phyloP scores from a whole-genome alignment of 2,888 invertebrate genomes.

The Eristalinus sepulchralis region DNA sequence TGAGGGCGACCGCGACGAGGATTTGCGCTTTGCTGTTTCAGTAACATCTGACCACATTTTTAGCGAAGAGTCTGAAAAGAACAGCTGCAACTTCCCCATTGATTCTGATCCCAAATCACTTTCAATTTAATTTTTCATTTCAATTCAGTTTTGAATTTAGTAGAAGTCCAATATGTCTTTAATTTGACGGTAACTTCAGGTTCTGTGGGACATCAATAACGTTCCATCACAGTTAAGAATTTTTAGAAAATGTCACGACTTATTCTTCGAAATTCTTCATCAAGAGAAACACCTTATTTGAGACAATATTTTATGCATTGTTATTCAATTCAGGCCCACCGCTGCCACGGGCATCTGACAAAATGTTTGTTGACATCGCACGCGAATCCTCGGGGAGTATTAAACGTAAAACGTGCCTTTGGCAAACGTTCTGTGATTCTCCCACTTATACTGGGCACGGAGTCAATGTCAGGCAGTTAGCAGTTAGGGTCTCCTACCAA shows the following conservation, averaged over 20 bases:
- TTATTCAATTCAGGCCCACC: background rate
- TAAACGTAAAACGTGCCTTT: constrained; percentile 42
- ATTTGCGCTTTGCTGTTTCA: background rate
- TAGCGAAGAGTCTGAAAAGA: too few relatives aligned
- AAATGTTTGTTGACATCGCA: constrained; percentile 1
- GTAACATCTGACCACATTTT: background rate
- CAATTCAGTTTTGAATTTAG: too few relatives aligned
- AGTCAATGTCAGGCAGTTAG: constrained; percentile 42
- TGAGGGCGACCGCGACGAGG: background rate
- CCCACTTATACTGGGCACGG: constrained; percentile 12
- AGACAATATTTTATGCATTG: background rate
- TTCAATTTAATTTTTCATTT: too few relatives aligned
- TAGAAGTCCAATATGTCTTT: too few relatives aligned
- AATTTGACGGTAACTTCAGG: too few relatives aligned
- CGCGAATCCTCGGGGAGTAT: constrained; percentile 8
- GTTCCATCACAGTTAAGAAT: background rate
- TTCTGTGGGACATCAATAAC: too few relatives aligned
- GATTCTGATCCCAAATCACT: too few relatives aligned
- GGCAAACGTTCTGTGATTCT: constrained; percentile 11
- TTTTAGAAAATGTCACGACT: background rate
- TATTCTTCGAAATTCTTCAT: background rate
- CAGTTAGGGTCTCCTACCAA: constrained; percentile 33
- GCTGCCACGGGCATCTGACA: background rate
- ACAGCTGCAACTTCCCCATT: too few relatives aligned
- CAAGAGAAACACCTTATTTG: background rate